These are phyloP conservation scores for Xenentodon cancila DNA, from an alignment of 2,797 vertebrate genomes.

Conservation along the genomic window DNA sequence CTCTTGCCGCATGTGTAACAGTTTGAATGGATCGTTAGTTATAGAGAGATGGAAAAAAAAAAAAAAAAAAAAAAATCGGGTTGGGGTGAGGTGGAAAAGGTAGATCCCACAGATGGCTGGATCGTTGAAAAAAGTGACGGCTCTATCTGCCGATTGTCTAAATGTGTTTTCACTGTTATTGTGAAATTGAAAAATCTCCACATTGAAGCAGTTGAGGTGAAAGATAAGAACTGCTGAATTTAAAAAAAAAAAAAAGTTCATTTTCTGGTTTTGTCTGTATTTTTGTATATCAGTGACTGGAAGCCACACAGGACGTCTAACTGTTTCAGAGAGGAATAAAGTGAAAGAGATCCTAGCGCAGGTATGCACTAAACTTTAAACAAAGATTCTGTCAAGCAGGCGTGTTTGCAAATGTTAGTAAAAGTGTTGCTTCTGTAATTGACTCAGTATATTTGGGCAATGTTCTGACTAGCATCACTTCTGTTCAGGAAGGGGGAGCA, in stretches of 20 bases:
- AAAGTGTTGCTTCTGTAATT: no score
- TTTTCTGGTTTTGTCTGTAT: no score
- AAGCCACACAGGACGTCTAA: no score
- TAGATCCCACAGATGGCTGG: constrained; percentile 23
- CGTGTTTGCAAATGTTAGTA: no score
- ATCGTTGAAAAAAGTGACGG: constrained; percentile 39
- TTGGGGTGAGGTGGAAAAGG: constrained; percentile 15
- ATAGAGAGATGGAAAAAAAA: neutral
- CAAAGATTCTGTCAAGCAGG: no score
- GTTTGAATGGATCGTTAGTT: constrained; percentile 23
- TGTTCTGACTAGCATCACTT: no score
- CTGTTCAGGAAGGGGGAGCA: no score
- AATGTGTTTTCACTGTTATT: neutral
- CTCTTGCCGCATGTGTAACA: constrained; percentile 1
- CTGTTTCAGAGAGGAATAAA: no score
- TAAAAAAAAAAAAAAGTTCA: neutral
- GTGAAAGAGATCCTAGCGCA: no score
- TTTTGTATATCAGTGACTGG: no score
- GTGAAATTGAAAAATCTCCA: neutral
- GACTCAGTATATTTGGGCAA: no score
- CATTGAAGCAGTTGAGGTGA: neutral
- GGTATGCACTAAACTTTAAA: no score
- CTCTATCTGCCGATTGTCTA: constrained; percentile 12
- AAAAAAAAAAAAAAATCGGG: neutral
- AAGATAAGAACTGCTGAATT: neutral